phyloP scores from a whole-genome alignment of 1,140 invertebrate genomes.

The Chlorops oryzae region DNA sequence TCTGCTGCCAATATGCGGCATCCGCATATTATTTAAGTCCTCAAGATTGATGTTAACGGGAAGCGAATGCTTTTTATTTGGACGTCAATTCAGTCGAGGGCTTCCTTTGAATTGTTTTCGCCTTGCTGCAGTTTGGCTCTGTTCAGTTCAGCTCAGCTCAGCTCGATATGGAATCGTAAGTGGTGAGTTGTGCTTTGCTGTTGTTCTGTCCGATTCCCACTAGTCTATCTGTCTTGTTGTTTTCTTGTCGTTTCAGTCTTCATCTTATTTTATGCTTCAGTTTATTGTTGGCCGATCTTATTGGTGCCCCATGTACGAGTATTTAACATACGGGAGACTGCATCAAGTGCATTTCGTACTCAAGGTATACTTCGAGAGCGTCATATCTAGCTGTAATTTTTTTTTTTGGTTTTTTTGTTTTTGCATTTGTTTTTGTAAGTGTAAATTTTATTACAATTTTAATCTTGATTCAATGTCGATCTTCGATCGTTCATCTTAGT shows the following conservation, averaged over 20 bases:
- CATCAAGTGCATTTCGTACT: too few relatives aligned
- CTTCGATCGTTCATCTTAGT: constrained; percentile 8
- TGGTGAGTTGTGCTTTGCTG: background rate
- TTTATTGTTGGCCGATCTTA: too few relatives aligned
- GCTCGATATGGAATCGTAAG: constrained; percentile 1
- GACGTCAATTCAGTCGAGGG: constrained; percentile 13
- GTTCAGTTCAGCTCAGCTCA: too few relatives aligned
- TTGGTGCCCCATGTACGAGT: too few relatives aligned
- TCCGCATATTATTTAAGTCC: constrained; percentile 14
- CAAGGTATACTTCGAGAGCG: too few relatives aligned
- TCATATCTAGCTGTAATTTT: constrained; percentile 28
- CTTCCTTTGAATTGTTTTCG: constrained; percentile 14
- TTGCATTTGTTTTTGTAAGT: constrained; percentile 12
- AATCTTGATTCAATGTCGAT: constrained; percentile 20
- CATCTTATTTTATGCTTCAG: too few relatives aligned
- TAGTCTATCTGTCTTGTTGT: background rate
- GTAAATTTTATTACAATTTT: constrained; percentile 16
- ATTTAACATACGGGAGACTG: too few relatives aligned
- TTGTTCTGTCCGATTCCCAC: background rate
- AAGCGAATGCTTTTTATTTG: constrained; percentile 25
- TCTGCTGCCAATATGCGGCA: too few relatives aligned
- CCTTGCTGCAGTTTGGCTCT: too few relatives aligned
- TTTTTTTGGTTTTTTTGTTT: constrained; percentile 22
- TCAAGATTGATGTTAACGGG: constrained; percentile 48
- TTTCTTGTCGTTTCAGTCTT: too few relatives aligned